Evolutionary conservation across 2,888 invertebrate species (phyloP).

Genomic region (Odontocolon sp.): DNA sequence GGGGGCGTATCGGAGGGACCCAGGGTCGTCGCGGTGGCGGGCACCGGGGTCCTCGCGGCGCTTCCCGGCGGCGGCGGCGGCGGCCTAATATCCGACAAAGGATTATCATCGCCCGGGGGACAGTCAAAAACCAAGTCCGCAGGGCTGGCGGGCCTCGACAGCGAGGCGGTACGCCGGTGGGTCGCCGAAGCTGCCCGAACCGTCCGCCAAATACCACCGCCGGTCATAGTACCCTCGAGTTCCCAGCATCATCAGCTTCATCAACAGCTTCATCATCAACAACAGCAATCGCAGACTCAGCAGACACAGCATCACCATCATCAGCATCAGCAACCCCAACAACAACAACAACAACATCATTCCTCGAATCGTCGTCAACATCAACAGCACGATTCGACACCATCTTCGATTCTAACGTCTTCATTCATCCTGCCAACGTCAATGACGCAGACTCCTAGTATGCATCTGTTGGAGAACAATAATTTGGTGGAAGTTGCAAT

Average conservation of each 20-base stretch:
- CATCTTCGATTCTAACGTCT: conserved; percentile 68
- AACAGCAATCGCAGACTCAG: too few species aligned
- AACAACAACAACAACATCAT: conserved; percentile 40
- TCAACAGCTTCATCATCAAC: conserved; percentile 63
- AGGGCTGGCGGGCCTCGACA: conserved; percentile 85
- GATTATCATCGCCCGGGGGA: conserved; percentile 75
- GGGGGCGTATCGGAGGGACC: conserved; percentile 72
- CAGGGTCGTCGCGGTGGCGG: conserved; percentile 79
- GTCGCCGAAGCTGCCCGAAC: conserved; percentile 84
- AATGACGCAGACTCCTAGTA: conserved; percentile 79
- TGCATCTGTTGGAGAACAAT: conserved; percentile 79
- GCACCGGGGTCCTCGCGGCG: conserved; percentile 79
- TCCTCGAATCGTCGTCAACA: conserved; percentile 64
- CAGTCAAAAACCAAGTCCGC: conserved; percentile 76
- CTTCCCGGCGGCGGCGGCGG: conserved; percentile 71
- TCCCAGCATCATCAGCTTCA: conserved; percentile 70
- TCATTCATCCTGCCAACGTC: conserved; percentile 72
- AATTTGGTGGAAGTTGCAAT: conserved; percentile 76
- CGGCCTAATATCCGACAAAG: conserved; percentile 76
- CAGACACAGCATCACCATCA: conserved; percentile 46
- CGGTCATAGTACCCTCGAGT: conserved; percentile 71
- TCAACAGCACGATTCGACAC: conserved; percentile 63
- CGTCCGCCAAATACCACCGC: conserved; percentile 78
- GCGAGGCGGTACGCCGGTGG: conserved; percentile 84
- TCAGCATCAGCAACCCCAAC: conserved; percentile 61